Evolutionary conservation across 2,888 invertebrate genomes (phyloP).

Genomic region (Agonopterix subpropinquella): DNA sequence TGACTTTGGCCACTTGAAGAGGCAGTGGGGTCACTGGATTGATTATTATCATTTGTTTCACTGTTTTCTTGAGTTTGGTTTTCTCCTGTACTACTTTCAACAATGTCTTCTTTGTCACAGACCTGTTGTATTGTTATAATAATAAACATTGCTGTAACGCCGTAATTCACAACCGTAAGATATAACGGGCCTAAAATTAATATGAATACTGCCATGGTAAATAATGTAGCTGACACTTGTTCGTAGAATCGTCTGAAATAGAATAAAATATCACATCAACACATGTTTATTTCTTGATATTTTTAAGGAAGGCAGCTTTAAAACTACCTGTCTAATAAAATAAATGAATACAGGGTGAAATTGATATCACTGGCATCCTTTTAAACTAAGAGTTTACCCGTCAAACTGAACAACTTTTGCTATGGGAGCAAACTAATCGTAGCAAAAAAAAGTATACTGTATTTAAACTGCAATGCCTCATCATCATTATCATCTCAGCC

Average conservation of each 20-base stretch:
- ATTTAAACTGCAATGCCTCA: too few relatives aligned
- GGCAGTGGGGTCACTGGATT: not conserved
- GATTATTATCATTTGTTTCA: slow-evolving; percentile 7
- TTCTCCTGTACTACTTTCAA: not conserved
- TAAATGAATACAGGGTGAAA: too few relatives aligned
- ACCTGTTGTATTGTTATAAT: slow-evolving; percentile 76
- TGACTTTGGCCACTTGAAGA: too few relatives aligned
- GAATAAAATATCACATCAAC: slow-evolving; percentile 6
- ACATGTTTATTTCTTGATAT: not conserved
- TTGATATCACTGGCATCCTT: too few relatives aligned
- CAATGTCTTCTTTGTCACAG: slow-evolving; percentile 32
- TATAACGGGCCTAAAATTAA: slow-evolving; percentile 77
- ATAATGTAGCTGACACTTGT: slow-evolving; percentile 60
- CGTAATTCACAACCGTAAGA: slow-evolving; percentile 76
- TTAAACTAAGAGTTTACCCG: too few relatives aligned
- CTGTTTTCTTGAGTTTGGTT: slow-evolving; percentile 8
- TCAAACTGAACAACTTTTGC: too few relatives aligned
- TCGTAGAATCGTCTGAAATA: slow-evolving; percentile 67
- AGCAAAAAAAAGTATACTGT: too few relatives aligned
- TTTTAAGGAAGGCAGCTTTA: too few relatives aligned
- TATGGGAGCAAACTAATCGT: too few relatives aligned
- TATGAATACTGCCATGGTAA: slow-evolving; percentile 69
- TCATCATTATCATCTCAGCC: too few relatives aligned
- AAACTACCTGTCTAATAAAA: not conserved
- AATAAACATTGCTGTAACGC: slow-evolving; percentile 71